These are phyloP conservation scores for Meteorus sp. DNA, from an alignment of 1,140 invertebrate genomes.

Conservation along the genomic window DNA sequence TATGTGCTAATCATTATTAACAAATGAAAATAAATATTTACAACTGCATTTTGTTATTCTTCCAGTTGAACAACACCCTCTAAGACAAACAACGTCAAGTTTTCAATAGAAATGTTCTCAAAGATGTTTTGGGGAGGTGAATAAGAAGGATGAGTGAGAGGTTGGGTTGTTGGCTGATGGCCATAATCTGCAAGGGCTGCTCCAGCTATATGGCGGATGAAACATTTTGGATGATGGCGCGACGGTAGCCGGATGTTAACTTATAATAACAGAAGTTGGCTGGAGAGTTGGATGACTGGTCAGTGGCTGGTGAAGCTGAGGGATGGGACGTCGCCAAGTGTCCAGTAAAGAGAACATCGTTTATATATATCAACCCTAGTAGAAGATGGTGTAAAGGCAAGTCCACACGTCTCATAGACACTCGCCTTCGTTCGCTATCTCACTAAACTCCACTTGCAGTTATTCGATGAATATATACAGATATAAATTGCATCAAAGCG, in stretches of 20 bases:
- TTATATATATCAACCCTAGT: slow-evolving; percentile 15
- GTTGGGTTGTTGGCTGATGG: slow-evolving; percentile 52
- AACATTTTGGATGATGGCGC: slow-evolving; percentile 9
- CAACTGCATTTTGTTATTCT: slow-evolving; percentile 53
- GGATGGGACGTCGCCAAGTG: slow-evolving; percentile 54
- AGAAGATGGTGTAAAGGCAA: too few species aligned
- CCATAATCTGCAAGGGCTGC: slow-evolving; percentile 51
- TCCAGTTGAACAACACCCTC: slow-evolving; percentile 48
- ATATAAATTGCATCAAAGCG: too few species aligned
- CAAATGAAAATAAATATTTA: too few species aligned
- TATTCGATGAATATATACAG: too few species aligned
- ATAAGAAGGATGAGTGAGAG: neutral
- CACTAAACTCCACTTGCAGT: too few species aligned
- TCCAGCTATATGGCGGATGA: slow-evolving; percentile 21
- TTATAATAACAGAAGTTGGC: slow-evolving; percentile 60
- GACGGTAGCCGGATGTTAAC: slow-evolving; percentile 44
- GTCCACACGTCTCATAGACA: too few species aligned
- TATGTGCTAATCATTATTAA: too few species aligned
- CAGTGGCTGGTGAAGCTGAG: slow-evolving; percentile 42
- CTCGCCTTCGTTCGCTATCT: too few species aligned
- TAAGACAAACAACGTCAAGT: slow-evolving; percentile 54
- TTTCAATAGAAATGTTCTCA: slow-evolving; percentile 28
- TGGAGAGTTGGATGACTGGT: slow-evolving; percentile 52
- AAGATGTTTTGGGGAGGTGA: neutral
- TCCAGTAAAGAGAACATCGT: slow-evolving; percentile 48